Evolutionary conservation across 1,140 invertebrate species (phyloP).

Genomic region (Ruditapes philippinarum): DNA sequence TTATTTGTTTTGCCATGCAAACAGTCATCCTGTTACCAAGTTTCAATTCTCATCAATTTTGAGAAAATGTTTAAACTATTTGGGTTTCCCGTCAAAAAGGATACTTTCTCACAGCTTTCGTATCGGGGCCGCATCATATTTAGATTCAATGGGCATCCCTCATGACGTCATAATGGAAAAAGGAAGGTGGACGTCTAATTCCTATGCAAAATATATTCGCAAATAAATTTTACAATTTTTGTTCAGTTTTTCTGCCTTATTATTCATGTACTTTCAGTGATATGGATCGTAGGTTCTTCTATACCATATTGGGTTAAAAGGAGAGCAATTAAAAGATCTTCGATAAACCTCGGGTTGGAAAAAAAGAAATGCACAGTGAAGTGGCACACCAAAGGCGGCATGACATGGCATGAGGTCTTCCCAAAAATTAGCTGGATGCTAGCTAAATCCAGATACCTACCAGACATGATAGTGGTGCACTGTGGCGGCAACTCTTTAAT

Average conservation of each 20-base stretch:
- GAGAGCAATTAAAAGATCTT: neutral
- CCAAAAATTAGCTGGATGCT: neutral
- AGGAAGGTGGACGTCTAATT: neutral
- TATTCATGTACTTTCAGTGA: neutral
- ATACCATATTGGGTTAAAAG: neutral
- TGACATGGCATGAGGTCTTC: neutral
- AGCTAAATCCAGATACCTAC: neutral
- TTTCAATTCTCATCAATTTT: neutral
- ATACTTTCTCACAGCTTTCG: neutral
- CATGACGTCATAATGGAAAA: neutral
- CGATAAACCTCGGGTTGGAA: neutral
- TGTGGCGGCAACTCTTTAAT: neutral
- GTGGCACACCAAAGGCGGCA: neutral
- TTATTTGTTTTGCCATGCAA: neutral
- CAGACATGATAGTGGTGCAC: neutral
- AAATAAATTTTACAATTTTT: neutral
- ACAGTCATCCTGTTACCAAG: neutral
- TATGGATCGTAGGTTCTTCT: neutral
- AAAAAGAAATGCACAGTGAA: neutral
- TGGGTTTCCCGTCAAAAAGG: neutral
- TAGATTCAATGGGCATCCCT: neutral
- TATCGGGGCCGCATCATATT: neutral
- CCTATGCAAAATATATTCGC: neutral
- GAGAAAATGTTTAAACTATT: neutral
- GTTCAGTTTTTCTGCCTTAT: neutral